phyloP scores from a whole-genome alignment of 2,888 invertebrate species.

The Trimorus sp. region DNA sequence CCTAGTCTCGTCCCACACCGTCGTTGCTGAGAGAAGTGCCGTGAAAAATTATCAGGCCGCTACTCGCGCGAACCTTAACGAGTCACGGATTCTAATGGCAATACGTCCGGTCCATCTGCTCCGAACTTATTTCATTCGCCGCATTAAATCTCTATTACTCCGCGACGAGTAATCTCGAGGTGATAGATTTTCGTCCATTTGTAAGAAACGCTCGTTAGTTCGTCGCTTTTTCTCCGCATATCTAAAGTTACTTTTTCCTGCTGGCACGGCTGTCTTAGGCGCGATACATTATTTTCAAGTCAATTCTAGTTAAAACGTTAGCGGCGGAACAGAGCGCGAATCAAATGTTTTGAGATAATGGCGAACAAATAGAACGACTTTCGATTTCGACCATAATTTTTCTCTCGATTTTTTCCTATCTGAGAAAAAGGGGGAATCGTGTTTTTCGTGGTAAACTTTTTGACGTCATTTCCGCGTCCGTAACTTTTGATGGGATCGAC shows the following conservation, averaged over 20 bases:
- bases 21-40: conserved; percentile 35
- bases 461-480: no score
- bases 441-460: no score
- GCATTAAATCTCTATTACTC: conserved; percentile 66
- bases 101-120: conserved; percentile 65
- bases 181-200: conserved; percentile 63
- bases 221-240: conserved; percentile 61
- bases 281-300: conserved; percentile 54
- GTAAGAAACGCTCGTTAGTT: conserved; percentile 65
- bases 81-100: conserved; percentile 65
- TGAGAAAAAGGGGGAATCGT: no score
- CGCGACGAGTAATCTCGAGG: conserved; percentile 62
- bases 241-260: conserved; percentile 36
- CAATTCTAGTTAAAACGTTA: conserved; percentile 26
- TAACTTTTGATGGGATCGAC: no score
- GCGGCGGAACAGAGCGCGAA: neutral
- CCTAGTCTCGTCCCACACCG: conserved; percentile 14
- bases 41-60: conserved; percentile 68
- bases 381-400: no score
- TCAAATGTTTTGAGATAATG: no score
- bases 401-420: no score
- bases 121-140: conserved; percentile 63
- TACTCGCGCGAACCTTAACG: conserved; percentile 55
- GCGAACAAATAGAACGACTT: no score
- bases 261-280: conserved; percentile 33